phyloP scores from a whole-genome alignment of 2,797 vertebrate genomes.

The Chaetodon trifasciatus region DNA sequence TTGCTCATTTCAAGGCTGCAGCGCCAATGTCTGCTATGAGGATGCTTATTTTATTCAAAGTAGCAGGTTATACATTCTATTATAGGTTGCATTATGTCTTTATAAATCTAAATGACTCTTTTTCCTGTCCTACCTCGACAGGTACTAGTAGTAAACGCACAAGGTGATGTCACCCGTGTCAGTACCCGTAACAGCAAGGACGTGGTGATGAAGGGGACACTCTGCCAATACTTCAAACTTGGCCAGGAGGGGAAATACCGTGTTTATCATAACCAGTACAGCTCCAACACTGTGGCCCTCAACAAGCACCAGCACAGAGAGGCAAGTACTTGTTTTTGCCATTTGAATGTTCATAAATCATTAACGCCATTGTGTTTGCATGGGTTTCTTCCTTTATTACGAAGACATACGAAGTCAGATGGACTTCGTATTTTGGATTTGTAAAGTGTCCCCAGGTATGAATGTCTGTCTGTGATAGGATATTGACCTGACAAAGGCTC shows the following conservation, averaged over 20 bases:
- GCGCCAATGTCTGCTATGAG: not conserved
- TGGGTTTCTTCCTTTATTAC: not conserved
- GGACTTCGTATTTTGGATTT: not conserved
- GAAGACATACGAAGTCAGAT: not conserved
- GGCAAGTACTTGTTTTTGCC: slow-evolving; percentile 48
- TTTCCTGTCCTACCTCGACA: slow-evolving; percentile 60
- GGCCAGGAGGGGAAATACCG: slow-evolving; percentile 98
- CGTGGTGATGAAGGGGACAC: slow-evolving; percentile 91
- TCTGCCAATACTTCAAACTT: slow-evolving; percentile 93
- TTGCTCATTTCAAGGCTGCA: not conserved
- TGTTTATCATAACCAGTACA: slow-evolving; percentile 98
- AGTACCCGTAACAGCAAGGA: slow-evolving; percentile 90
- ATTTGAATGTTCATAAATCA: slow-evolving; percentile 10
- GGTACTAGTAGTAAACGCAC: slow-evolving; percentile 94
- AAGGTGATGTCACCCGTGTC: slow-evolving; percentile 93
- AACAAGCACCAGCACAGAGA: slow-evolving; percentile 99
- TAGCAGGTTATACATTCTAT: not conserved
- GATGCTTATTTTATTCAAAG: not conserved
- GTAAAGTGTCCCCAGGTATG: not conserved
- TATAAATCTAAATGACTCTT: not conserved
- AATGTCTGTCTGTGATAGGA: not conserved
- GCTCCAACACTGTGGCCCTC: slow-evolving; percentile 93
- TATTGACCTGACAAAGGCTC: not conserved
- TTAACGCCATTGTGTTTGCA: not conserved
- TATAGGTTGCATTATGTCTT: not conserved